Base-by-base conservation (phyloP, 2,888 invertebrate species). In the Seladonia tumulorum region DNA sequence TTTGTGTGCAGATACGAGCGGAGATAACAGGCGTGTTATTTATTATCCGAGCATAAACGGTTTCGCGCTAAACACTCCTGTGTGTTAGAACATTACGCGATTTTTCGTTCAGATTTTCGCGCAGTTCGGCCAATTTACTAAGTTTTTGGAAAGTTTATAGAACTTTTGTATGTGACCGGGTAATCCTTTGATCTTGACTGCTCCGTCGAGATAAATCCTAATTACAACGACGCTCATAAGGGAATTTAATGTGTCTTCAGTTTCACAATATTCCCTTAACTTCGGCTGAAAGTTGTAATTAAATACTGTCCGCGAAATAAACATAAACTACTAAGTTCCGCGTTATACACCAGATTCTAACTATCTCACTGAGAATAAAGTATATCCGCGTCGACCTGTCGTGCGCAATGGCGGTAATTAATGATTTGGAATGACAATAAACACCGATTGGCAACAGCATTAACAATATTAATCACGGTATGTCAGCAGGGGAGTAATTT, bases 181-280 rank as follows among this genome's bases (percentile, higher is more conserved):
- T 45, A 70, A 77, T 70, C 77, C 29, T 63, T 63, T 70, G 70
- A 78, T 78, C 53, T 57, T 53, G 57, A 22, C 53, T 5, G 8
- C 16, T 45, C 22, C 71, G n/a, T 71, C 42, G 42, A 22, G 53
- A 57, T 71, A 71, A 71, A 70, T 71, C 22, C 45, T 71, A 78
- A 78, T 71, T 60, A 71, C 22, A 29, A 10, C 8, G 25, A 42
- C 16, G 77, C 10, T 14, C 49, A 25, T 53, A 53, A 70, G 53
- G 25, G n/a, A 49, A 53, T 42, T 70, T 70, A 70, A 70, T 70
- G 42, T 53, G 25, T 49, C 70, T 39, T 53, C 25, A 53, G 49
- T 53, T 47, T 53, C 35, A n/a, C 45, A 45, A 25, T 47, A n/a
- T 77, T 47, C 49, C 10, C 49, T 35, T 47, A 68, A 68, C 47